A percentile compares a stretch with the other conserved stretches of the same genome.
phyloP scores from a whole-genome alignment of 2,888 invertebrate genomes.

The Drosophila fungiperda region DNA sequence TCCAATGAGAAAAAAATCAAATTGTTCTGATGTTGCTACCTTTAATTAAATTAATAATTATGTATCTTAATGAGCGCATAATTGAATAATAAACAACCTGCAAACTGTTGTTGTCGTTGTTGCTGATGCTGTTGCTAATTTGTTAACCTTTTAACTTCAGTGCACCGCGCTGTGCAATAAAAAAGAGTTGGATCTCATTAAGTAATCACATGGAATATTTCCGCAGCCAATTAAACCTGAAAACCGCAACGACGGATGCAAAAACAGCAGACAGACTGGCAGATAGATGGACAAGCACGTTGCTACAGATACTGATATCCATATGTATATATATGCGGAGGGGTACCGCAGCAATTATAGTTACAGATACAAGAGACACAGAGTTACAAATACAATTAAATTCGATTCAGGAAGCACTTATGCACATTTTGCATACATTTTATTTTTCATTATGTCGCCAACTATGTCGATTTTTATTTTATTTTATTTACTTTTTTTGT shows the following conservation, averaged over 20 bases:
- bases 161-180: constrained; percentile 58
- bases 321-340: constrained; percentile 12
- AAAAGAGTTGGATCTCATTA: constrained; percentile 77
- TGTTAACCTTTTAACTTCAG: constrained; percentile 77
- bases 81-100: constrained; percentile 77
- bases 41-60: constrained; percentile 78
- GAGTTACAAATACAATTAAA: constrained; percentile 69
- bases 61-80: constrained; percentile 76
- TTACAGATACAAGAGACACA: constrained; percentile 37
- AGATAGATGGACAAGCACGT: constrained; percentile 64
- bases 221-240: constrained; percentile 79
- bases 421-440: constrained; percentile 58
- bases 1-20: constrained; percentile 49
- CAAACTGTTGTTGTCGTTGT: constrained; percentile 12
- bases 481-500: not conserved
- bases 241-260: constrained; percentile 67
- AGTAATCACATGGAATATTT: constrained; percentile 81
- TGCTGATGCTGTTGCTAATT: constrained; percentile 34
- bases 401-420: constrained; percentile 77
- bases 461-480: constrained; percentile 4
- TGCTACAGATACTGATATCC: constrained; percentile 26
- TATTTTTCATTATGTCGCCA: constrained; percentile 32
- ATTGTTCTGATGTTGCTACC: constrained; percentile 59
- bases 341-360: constrained; percentile 32
- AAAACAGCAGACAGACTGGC: constrained; percentile 45